phyloP scores from a whole-genome alignment of 2,113 vertebrate species.

The Turnix velox region DNA sequence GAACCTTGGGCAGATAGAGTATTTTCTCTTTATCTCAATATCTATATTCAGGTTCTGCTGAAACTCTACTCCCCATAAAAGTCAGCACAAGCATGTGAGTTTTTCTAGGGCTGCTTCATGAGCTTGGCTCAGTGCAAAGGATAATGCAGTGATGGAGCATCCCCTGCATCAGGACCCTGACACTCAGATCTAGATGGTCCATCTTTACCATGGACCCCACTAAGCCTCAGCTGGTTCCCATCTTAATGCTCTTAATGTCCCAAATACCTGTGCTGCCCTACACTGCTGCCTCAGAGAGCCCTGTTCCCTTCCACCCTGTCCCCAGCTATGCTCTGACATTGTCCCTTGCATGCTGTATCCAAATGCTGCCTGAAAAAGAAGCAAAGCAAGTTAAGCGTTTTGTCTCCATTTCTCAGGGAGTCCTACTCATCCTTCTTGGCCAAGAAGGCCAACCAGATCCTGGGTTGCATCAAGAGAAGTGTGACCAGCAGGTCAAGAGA shows the following conservation, averaged over 20 bases:
- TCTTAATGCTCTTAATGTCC: fast-evolving
- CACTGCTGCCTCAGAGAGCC: fast-evolving
- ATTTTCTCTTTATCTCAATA: too few species aligned
- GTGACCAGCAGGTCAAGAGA: too few species aligned
- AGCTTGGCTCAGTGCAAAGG: not conserved
- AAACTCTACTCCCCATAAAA: fast-evolving
- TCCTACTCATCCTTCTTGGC: not conserved
- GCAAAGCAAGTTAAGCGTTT: not conserved
- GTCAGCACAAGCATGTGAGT: not conserved
- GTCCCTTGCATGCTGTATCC: not conserved
- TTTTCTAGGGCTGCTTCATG: fast-evolving
- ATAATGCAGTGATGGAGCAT: too few species aligned
- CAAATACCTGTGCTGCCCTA: fast-evolving
- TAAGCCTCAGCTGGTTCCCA: fast-evolving
- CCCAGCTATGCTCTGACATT: not conserved
- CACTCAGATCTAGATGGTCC: not conserved
- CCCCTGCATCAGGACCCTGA: not conserved
- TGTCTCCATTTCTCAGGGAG: not conserved
- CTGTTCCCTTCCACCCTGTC: fast-evolving
- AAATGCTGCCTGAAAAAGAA: not conserved
- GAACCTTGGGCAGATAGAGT: not conserved
- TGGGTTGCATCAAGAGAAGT: too few species aligned
- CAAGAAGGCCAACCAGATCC: too few species aligned
- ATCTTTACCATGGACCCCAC: too few species aligned
- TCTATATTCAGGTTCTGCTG: not conserved